Evolutionary conservation across 2,888 invertebrate genomes (phyloP), one percentile per base, ranked within the genome.

Genomic region (Ctena decussata): DNA sequence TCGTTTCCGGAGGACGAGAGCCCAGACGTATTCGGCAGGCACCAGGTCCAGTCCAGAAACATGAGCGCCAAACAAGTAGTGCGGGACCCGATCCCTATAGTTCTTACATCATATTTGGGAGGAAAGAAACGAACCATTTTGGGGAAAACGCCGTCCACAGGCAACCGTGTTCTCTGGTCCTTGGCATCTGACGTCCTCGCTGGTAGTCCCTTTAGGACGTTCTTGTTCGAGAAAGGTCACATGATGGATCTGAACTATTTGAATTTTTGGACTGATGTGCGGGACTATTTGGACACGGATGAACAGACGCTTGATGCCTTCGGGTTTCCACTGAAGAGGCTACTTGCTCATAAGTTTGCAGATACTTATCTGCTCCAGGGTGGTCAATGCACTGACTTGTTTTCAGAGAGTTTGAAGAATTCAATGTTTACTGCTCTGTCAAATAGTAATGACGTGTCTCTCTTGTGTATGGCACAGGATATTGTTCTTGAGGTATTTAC

Each of bases 201-300:
- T 0, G 88, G 88, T 11, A 85, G 57, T 72, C 92, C 92, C 0
- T 88, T 91, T 32, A 53, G 86, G 41, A 46, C 77, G 0, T 91
- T 83, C 70, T 57, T 92, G 27, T 80, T 84, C 53, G 44, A 79
- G n/a, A 77, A 77, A 15, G 79, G 73, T 0, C 65, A 80, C 12
- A 21, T 24, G 11, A 37, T 74, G 1, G 90, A 91, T 53, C 70
- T 86, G 21, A 77, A 83, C 15, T 89, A 91, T 57, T 70, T 92
- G 12, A 86, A 81, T n/a, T 91, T 92, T 81, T 92, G 92, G 91
- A 85, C 80, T 6, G 92, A 92, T 41, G 85, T 92, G 0, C 72
- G 91, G 37, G 85, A 85, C 24, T 92, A 92, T 81, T 53, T 92
- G 32, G 87, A 90, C 41, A 85, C 88, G 0, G 91, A 92, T 32